Percentiles rank a stretch among this genome's conserved stretches.
Conservation (phyloP, 2,113 vertebrate genomes). For the Megalops atlanticus region DNA sequence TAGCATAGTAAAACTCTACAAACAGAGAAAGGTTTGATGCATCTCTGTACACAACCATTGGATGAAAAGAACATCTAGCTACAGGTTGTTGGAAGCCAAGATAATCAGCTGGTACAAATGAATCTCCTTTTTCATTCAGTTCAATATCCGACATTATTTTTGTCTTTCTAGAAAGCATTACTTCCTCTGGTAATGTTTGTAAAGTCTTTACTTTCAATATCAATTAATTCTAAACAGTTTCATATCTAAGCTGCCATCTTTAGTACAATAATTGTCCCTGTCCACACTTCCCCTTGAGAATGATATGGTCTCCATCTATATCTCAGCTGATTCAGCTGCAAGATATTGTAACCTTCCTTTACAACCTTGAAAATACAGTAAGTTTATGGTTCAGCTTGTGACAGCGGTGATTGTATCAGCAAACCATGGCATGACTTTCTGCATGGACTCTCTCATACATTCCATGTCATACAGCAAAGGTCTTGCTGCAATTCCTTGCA, state of each 20-base stretch:
- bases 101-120: not conserved
- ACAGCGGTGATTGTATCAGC: too few species aligned
- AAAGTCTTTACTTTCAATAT: not conserved
- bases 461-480: too few species aligned
- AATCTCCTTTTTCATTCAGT: not conserved
- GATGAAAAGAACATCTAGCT: not conserved
- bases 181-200: not conserved
- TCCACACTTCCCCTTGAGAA: not conserved
- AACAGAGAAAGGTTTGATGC: not conserved
- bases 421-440: too few species aligned
- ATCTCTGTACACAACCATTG: not conserved
- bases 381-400: too few species aligned
- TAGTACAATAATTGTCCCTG: not conserved
- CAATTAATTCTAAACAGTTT: not conserved
- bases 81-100: not conserved
- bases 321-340: too few species aligned
- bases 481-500: conserved; percentile 17
- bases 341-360: too few species aligned
- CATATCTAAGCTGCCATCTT: not conserved
- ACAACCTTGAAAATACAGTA: too few species aligned
- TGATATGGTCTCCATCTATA: not conserved
- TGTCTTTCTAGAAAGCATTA: not conserved
- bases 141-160: not conserved
- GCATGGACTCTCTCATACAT: too few species aligned
- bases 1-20: too few species aligned